Base-by-base conservation (phyloP, 1,140 invertebrate species). In the Zaprionus tsacasi region DNA sequence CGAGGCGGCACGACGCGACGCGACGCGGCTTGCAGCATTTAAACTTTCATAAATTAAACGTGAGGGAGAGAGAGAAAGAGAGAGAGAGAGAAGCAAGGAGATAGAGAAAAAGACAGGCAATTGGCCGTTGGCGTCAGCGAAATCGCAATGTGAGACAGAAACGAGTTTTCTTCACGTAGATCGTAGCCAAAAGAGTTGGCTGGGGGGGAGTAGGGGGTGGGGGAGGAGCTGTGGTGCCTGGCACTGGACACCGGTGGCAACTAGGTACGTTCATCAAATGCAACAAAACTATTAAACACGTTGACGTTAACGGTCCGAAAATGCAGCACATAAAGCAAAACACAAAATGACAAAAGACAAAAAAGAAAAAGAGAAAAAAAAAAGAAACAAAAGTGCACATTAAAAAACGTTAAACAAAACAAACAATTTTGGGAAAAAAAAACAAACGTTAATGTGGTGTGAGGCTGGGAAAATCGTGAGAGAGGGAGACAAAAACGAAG, bases 21-120 rank as follows among this genome's bases (percentile, higher is more conserved):
- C 83, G 40, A 6, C 82, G 72, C 83, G 40, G 60, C 70, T 65
- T 65, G 76, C 65, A 73, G 71, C 83, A 83, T 80, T 87, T 87
- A 88, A 83, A 87, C 83, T 88, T 87, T 87, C 83, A 87, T 87
- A 88, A 87, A 87, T 88, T 83, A 87, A 88, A 64, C 82, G 55
- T 54, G 66, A 48, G 30, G 21, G 50, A 43, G 38, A 35, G 54
- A 21, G 15, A 43, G 17, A 45, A 0, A 43, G 17, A 8, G 56
- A 21, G 21, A 21, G 33, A 15, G n/a, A 30, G 27, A 38, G 65
- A 43, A 17, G 48, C 13, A 61, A 48, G 68, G 36, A 61, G 52
- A 61, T 43, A 40, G 50, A 74, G 57, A 78, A 25, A 63, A 38
- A 61, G 76, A 79, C 71, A 70, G 73, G 35, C 21, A 60, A 60